Evolutionary conservation across 2,888 invertebrate species (phyloP).

Genomic region (Podabrus alpinus): DNA sequence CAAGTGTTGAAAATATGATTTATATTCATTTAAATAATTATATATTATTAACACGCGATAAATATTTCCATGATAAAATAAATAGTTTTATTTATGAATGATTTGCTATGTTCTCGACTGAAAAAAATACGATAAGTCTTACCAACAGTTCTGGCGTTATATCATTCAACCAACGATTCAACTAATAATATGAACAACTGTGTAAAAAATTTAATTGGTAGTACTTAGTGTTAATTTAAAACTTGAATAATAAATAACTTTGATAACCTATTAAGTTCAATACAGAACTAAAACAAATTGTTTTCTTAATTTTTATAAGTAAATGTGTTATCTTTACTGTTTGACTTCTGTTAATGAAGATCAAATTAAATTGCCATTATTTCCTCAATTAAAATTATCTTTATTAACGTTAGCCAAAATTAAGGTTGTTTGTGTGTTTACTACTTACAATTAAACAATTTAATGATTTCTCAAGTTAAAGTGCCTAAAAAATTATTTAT

Average conservation of each 20-base stretch:
- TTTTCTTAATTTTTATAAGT: conserved; percentile 11
- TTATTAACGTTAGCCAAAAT: conserved; percentile 21
- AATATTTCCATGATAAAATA: too few species aligned
- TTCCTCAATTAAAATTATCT: conserved; percentile 31
- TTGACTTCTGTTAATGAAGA: conserved; percentile 25
- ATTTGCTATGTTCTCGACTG: neutral
- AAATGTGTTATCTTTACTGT: conserved; percentile 33
- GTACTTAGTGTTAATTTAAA: neutral
- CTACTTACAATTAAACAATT: conserved; percentile 3
- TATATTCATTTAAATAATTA: neutral
- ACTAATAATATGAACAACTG: neutral
- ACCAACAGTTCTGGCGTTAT: neutral
- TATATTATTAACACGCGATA: neutral
- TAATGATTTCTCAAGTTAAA: neutral
- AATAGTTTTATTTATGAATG: neutral
- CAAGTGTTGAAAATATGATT: neutral
- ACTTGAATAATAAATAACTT: neutral
- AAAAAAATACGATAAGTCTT: neutral
- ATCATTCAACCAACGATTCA: neutral
- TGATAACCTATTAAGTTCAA: neutral
- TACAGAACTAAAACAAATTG: conserved; percentile 17
- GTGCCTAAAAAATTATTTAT: neutral
- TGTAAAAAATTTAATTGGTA: neutral
- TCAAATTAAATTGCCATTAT: conserved; percentile 18
- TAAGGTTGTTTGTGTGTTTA: conserved; percentile 29